Base-by-base conservation (phyloP, 2,888 invertebrate genomes). In the Gari tellinella region DNA sequence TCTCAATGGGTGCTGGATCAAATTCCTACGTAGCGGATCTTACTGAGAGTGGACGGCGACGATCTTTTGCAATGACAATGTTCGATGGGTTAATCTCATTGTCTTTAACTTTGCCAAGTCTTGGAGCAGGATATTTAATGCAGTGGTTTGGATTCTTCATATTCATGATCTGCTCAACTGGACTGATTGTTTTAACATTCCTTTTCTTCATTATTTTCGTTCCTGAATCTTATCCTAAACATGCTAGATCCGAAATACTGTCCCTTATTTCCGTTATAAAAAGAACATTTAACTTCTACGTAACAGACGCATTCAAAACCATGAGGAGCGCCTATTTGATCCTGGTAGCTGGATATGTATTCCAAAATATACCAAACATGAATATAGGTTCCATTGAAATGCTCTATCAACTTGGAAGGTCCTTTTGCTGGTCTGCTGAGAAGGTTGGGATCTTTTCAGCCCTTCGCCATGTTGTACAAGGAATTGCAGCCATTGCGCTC, bases 361-460 rank as follows among this genome's bases (percentile, higher is more conserved):
- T 66, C 38, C 26, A 46, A 19, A 60, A 56, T 25, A 19, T 57
- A 2, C 46, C 38, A 8, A 55, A 37, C 46, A 8, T 37, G 3
- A 48, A 56, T n/a, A 49, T 53, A 4, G 12, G 37, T 37, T 31
- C 43, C 49, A 68, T 63, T 21, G 69, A 58, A 53, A 77, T 73
- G 45, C 43, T 81, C 37, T 81, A 68, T 48, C 67, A 68, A 45
- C 41, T 81, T 12, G 79, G 76, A 10, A 49, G 60, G 55, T 79
- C 81, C 8, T 65, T 81, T 37, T 81, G 81, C 41, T 81, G 81
- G 81, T 58, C 63, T 5, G 53, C 76, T n/a, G 68, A 69, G 38
- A 62, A 65, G 49, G 53, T 81, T 12, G 81, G 81, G 5, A 49
- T 65, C 8, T 81, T 64, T 43, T 45, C 45, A 4, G 67, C 72